Conservation (phyloP, 2,113 vertebrate species). For the Prinia subflava region DNA sequence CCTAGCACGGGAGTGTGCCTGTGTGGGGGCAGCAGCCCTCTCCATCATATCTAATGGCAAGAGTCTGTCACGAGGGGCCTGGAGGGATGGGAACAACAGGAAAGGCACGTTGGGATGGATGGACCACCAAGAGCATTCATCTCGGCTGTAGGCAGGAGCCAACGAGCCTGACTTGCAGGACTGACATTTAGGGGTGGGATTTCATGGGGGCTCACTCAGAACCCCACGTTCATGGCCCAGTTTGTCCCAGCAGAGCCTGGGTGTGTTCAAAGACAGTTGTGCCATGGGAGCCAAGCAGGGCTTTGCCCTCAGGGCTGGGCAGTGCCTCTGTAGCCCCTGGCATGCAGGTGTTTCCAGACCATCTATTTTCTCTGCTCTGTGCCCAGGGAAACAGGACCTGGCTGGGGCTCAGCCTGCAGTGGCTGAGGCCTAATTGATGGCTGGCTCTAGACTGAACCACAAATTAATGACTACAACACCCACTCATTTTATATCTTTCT, state of each 20-base stretch:
- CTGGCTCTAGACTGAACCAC: not conserved
- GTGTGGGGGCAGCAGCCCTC: not conserved
- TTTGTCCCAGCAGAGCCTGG: not conserved
- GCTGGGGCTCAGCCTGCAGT: not conserved
- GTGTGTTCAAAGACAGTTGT: not conserved
- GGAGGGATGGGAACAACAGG: not conserved
- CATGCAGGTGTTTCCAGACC: not conserved
- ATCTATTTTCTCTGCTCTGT: not conserved
- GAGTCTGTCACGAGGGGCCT: not conserved
- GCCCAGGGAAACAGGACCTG: not conserved
- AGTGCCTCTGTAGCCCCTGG: not conserved
- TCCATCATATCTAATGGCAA: conserved; percentile 21
- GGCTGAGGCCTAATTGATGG: not conserved
- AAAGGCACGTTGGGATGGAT: not conserved
- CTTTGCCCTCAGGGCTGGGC: not conserved
- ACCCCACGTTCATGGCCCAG: no score
- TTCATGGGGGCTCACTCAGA: not conserved
- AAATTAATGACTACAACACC: not conserved
- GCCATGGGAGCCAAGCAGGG: not conserved
- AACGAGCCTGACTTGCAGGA: not conserved
- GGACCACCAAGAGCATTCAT: not conserved
- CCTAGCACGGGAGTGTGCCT: not conserved
- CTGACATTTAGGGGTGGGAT: not conserved
- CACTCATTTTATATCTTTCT: not conserved
- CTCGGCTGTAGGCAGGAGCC: not conserved